Evolutionary conservation across 1,140 invertebrate species (phyloP).

Genomic region (Calephelis nemesis): DNA sequence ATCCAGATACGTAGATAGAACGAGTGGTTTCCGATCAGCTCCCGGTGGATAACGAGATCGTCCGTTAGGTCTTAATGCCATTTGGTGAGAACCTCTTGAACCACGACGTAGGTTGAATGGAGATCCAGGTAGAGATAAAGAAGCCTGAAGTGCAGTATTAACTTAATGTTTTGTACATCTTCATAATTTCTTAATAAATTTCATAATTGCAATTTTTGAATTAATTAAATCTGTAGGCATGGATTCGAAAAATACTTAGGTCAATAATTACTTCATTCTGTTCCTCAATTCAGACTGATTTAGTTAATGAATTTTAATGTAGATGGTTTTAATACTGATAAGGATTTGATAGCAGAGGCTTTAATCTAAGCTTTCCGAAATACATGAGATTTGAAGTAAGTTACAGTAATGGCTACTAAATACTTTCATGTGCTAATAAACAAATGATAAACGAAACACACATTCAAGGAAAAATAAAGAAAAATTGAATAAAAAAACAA

Average conservation of each 20-base stretch:
- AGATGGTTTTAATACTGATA: slow-evolving; percentile 37
- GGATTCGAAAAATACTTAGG: slow-evolving; percentile 44
- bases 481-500: slow-evolving; percentile 49
- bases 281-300: slow-evolving; percentile 74
- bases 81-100: slow-evolving; percentile 94
- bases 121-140: slow-evolving; percentile 96
- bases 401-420: slow-evolving; percentile 30
- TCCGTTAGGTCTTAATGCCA: slow-evolving; percentile 89
- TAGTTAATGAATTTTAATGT: slow-evolving; percentile 34
- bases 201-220: background rate
- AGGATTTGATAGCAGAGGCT: slow-evolving; percentile 62
- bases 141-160: slow-evolving; percentile 84
- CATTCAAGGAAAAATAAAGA: slow-evolving; percentile 43
- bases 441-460: slow-evolving; percentile 57
- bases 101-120: slow-evolving; percentile 95
- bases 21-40: slow-evolving; percentile 94
- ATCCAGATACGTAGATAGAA: slow-evolving; percentile 96
- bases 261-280: slow-evolving; percentile 32
- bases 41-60: slow-evolving; percentile 84
- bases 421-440: slow-evolving; percentile 79
- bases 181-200: slow-evolving; percentile 16
- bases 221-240: slow-evolving; percentile 27
- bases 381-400: slow-evolving; percentile 13
- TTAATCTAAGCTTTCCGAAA: slow-evolving; percentile 30
- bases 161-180: slow-evolving; percentile 24